Base-by-base conservation (phyloP, 2,888 invertebrate genomes). In the Limnephilus auricula region DNA sequence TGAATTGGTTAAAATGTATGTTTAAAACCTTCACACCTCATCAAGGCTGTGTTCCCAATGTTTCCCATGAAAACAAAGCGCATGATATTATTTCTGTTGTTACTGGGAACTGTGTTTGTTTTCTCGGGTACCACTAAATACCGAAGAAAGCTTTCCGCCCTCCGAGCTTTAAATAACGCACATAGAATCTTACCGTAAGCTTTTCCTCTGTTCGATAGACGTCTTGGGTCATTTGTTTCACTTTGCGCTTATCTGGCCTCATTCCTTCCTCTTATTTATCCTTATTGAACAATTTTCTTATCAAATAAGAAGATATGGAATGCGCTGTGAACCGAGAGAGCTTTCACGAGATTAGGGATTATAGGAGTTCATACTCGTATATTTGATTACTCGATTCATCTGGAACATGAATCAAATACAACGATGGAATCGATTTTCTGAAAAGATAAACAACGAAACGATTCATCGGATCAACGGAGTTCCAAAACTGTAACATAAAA, bases 271-370 rank as follows among this genome's bases (percentile, higher is more conserved):
- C 37, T 89, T 89, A 89, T 89, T 80, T 89, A 82, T 82, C 50
- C 80, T 45, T 80, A 89, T 89, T 89, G 31, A 80, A 82, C 89
- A 82, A 82, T 89, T 89, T 82, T 82, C 45, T 89, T 89, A 89
- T 89, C 89, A 89, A 89, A 89, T 82, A 45, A 80, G 80, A 82
- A 89, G 82, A 89, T 89, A 89, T 82, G 82, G 40, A 13, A 50
- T 25, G 40, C 65, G 30, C 65, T 34, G 30, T 31, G 40, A 40
- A 50, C 65, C 31, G 45, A 32, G 30, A 31, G 31, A 15, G 31
- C 86, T 86, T 10, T 86, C 15, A 31, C 31, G 34, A n/a, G 34
- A 86, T 86, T 86, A 32, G 31, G 32, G 32, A 30, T 65, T 32
- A 31, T 86, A 31, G 0, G 10, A 18, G 86, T 86, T 45, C 30